Evolutionary conservation across 2,797 vertebrate genomes (phyloP).

Genomic region (Neosilurus mollespiculum): DNA sequence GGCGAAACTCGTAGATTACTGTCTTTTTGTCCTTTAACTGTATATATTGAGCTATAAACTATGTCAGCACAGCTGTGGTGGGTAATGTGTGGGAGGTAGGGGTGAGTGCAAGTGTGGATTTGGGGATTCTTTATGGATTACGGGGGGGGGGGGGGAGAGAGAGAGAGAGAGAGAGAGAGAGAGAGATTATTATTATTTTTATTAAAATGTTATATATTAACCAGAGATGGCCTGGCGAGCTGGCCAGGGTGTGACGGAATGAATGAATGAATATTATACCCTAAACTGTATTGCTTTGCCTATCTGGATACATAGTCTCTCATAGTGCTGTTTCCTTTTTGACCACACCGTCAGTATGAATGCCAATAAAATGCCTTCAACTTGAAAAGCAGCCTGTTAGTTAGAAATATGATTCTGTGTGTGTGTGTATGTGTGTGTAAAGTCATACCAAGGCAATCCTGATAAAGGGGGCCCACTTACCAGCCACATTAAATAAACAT

Average conservation of each 20-base stretch:
- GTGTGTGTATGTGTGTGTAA: background rate
- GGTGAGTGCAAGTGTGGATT: conserved; percentile 34
- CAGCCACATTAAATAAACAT: no score
- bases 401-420: background rate
- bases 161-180: background rate
- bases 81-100: conserved; percentile 51
- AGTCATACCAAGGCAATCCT: background rate
- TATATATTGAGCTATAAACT: conserved; percentile 63
- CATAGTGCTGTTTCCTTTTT: background rate
- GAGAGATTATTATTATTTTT: no score
- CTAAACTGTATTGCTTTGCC: background rate
- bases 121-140: conserved; percentile 51
- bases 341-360: background rate
- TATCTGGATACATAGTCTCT: background rate
- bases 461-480: no score
- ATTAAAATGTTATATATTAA: no score
- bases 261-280: background rate
- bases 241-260: no score
- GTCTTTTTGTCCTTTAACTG: conserved; percentile 55
- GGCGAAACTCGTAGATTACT: conserved; percentile 60
- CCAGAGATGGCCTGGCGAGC: no score
- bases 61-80: conserved; percentile 60
- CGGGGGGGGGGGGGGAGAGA: background rate
- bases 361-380: no score
- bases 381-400: background rate